Percentiles rank a stretch among this genome's conserved stretches.
These are phyloP conservation scores for Drosophila sp. DNA, from an alignment of 1,140 invertebrate species.

Conservation along the genomic window DNA sequence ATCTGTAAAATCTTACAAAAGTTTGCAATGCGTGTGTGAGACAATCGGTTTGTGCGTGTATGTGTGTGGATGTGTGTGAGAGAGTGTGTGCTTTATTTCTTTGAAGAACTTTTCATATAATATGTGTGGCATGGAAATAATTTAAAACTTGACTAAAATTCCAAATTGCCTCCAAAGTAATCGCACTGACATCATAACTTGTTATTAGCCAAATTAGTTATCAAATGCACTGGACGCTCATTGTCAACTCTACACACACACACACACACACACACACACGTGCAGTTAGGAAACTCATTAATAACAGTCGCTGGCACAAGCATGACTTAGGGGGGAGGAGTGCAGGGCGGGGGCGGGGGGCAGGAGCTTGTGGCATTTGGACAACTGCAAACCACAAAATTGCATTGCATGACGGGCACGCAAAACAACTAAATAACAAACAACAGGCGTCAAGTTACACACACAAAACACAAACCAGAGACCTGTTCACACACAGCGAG, in stretches of 20 bases:
- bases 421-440: constrained; percentile 82
- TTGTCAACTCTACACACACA: constrained; percentile 30
- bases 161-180: not conserved
- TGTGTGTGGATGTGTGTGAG: constrained; percentile 10
- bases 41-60: constrained; percentile 27
- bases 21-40: constrained; percentile 21
- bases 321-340: too few relatives aligned
- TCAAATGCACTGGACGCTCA: constrained; percentile 43
- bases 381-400: constrained; percentile 74
- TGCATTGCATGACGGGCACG: constrained; percentile 78
- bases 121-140: constrained; percentile 43
- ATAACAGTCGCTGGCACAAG: constrained; percentile 66
- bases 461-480: constrained; percentile 57
- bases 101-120: constrained; percentile 49
- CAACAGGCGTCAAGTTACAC: constrained; percentile 82
- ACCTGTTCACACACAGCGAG: constrained; percentile 17
- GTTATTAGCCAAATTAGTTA: constrained; percentile 67
- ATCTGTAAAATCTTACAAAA: constrained; percentile 61
- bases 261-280: constrained; percentile 17
- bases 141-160: constrained; percentile 28
- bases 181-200: constrained; percentile 33
- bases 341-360: not conserved
- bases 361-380: constrained; percentile 5
- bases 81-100: constrained; percentile 14
- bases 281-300: constrained; percentile 71